Evolutionary conservation across 2,797 vertebrate genomes (phyloP), one percentile per base, ranked within the genome.

Genomic region (Heterohyrax brucei): DNA sequence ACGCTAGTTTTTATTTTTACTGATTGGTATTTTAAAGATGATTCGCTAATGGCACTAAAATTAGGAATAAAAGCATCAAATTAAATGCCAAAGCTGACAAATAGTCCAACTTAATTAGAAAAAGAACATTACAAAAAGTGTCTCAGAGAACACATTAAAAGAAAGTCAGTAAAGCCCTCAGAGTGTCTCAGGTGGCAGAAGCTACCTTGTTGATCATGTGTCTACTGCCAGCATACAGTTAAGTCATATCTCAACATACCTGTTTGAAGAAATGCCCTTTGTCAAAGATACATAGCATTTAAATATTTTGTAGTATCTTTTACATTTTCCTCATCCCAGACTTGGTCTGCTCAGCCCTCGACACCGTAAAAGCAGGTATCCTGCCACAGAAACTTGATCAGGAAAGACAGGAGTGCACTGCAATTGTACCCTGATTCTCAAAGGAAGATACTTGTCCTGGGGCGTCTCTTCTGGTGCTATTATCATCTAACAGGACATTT

Each of bases 61-160:
- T 10, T 66, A 18, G 5, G 24, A 89, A 78, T 88, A 33, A 50
- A 81, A 4, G 5, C 83, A 94, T 88, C 61, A 87, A 77, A 92
- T 79, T 70, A 95, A 96, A 53, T 61, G 61, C 39, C 86, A 91
- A 72, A 30, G 22, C 64, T 95, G 64, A 79, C 50, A 95, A 95
- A 68, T 53, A 76, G 93, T 1, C 21, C 82, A 87, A 64, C 7
- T 44, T 96, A 94, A 96, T 95, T 94, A 95, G 64, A 83, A 66
- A 87, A 87, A 96, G 14, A 93, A 44, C 59, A 87, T 89, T 84
- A 68, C 94, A 89, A 95, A 94, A 90, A 87, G 18, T 24, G 0
- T 78, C 56, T 89, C 53, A 83, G 80, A 89, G 89, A 89, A 91
- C 16, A 22, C 21, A 72, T 59, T 73, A 68, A 81, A 87, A 75